A percentile compares a stretch with the other conserved stretches of the same genome.
These are phyloP conservation scores for Rhodeus uyekii DNA, from an alignment of 2,797 vertebrate genomes.

Conservation along the genomic window DNA sequence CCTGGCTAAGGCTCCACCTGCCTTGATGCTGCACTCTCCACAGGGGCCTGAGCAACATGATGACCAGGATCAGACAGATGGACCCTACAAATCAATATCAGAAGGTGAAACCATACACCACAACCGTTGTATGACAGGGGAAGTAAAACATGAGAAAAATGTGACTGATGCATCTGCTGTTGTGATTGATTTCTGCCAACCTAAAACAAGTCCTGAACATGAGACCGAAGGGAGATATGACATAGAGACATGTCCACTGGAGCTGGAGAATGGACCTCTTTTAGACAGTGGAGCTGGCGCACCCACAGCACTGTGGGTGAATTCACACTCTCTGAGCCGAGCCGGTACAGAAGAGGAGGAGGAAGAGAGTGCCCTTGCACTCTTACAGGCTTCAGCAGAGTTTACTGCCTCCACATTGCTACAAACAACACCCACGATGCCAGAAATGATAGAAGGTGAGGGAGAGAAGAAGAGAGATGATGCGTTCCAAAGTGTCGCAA, in stretches of 20 bases:
- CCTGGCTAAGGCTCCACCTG: constrained; percentile 62
- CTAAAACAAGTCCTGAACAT: constrained; percentile 29
- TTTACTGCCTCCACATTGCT: constrained; percentile 71
- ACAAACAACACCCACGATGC: constrained; percentile 79
- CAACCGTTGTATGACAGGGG: constrained; percentile 56
- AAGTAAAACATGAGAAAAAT: constrained; percentile 57
- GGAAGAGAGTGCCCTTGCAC: constrained; percentile 70
- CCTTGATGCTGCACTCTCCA: constrained; percentile 51
- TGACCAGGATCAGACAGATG: constrained; percentile 56
- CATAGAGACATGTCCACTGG: constrained; percentile 52
- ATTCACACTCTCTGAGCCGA: constrained; percentile 60
- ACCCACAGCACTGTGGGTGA: constrained; percentile 50
- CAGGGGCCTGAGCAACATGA: constrained; percentile 61
- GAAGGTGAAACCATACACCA: constrained; percentile 52
- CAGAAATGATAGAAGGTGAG: constrained; percentile 76
- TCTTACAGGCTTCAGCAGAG: constrained; percentile 70
- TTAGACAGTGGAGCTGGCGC: constrained; percentile 58
- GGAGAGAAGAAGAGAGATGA: constrained; percentile 70
- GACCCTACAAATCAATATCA: constrained; percentile 56
- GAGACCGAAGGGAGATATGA: constrained; percentile 55
- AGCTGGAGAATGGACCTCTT: constrained; percentile 55
- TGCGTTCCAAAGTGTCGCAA: constrained; percentile 63
- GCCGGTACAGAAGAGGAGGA: constrained; percentile 68
- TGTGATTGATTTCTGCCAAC: constrained; percentile 56
- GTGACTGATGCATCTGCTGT: constrained; percentile 60